These are phyloP conservation scores for Eulemur mongoz DNA, from an alignment of 2,797 vertebrate species.

Conservation along the genomic window DNA sequence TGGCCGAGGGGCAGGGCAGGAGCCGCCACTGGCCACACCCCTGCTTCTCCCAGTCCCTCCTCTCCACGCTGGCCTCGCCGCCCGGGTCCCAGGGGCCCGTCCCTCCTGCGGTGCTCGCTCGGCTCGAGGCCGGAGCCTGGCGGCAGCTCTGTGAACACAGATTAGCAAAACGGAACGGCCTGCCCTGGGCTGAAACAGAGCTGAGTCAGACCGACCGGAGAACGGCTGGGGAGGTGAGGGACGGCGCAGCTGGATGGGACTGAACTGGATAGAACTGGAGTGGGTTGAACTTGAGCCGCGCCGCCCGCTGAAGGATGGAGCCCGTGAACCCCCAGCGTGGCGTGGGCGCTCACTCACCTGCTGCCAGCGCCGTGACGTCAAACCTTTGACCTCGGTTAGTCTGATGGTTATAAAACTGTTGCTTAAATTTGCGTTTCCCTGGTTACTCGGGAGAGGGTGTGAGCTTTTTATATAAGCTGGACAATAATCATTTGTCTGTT, in stretches of 20 bases:
- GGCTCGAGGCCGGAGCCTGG: rapidly evolving
- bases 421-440: too few species aligned
- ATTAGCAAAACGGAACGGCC: neutral
- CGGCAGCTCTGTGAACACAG: rapidly evolving
- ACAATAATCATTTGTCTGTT: too few species aligned
- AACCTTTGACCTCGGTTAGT: rapidly evolving
- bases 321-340: rapidly evolving
- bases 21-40: neutral
- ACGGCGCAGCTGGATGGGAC: rapidly evolving
- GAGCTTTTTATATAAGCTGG: neutral
- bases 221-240: neutral
- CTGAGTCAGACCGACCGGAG: neutral
- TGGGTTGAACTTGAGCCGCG: rapidly evolving
- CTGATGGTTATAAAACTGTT: rapidly evolving
- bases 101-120: rapidly evolving
- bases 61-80: neutral
- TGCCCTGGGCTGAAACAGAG: neutral
- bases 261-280: neutral
- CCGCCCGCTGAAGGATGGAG: rapidly evolving
- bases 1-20: neutral
- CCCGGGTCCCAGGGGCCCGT: rapidly evolving
- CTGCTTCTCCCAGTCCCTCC: rapidly evolving
- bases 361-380: rapidly evolving
- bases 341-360: rapidly evolving
- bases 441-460: neutral